Evolutionary conservation across 2,113 vertebrate species (phyloP).

Genomic region (Xiphophorus maculatus): DNA sequence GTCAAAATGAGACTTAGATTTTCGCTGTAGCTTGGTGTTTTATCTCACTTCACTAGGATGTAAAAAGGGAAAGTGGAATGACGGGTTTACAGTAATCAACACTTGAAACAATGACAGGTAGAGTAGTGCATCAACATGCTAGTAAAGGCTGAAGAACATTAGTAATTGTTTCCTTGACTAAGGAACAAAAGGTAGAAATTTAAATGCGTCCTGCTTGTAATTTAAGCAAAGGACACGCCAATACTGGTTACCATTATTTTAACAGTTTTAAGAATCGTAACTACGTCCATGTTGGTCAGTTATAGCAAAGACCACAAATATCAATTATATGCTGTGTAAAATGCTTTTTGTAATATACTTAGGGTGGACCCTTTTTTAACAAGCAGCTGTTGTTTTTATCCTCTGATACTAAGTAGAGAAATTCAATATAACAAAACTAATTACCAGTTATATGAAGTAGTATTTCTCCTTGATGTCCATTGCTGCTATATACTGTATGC

Average conservation of each 20-base stretch:
- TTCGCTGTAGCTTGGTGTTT: slow-evolving; percentile 61
- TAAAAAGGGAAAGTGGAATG: slow-evolving; percentile 9
- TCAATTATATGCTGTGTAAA: background rate
- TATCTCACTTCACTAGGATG: slow-evolving; percentile 46
- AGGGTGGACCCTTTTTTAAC: background rate
- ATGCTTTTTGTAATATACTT: background rate
- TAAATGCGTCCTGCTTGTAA: background rate
- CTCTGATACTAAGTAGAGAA: background rate
- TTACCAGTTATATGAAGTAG: background rate
- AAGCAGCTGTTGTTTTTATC: background rate
- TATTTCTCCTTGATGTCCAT: background rate
- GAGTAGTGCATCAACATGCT: background rate
- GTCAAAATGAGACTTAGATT: slow-evolving; percentile 59
- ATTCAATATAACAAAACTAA: background rate
- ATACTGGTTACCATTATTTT: background rate
- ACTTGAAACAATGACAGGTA: slow-evolving; percentile 18
- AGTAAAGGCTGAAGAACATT: slow-evolving; percentile 1
- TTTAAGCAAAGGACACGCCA: background rate
- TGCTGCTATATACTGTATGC: background rate
- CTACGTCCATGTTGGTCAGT: background rate
- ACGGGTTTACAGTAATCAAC: slow-evolving; percentile 25
- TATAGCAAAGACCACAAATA: background rate
- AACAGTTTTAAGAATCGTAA: background rate
- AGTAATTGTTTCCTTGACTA: background rate
- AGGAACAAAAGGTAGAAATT: background rate